Evolutionary conservation across 2,113 vertebrate species (phyloP).

Genomic region (Centrocercus urophasianus): DNA sequence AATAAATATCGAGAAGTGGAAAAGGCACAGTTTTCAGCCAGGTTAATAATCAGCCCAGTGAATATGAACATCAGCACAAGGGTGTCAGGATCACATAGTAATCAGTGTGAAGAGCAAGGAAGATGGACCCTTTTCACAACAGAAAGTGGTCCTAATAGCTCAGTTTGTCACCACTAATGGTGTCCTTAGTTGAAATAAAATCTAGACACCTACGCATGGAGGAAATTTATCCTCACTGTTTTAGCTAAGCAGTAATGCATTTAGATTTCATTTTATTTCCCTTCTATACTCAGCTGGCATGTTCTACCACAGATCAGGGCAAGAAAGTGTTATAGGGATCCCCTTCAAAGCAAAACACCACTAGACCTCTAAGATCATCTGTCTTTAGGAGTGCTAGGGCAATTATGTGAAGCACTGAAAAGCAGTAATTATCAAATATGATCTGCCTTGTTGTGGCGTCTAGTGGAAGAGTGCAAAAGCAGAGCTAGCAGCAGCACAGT

Average conservation of each 20-base stretch:
- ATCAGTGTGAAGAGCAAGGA: constrained; percentile 21
- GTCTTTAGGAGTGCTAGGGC: background rate
- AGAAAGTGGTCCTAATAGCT: constrained; percentile 9
- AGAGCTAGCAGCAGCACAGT: background rate
- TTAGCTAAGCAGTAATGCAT: background rate
- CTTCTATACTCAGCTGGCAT: background rate
- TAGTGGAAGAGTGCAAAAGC: background rate
- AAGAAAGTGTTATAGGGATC: background rate
- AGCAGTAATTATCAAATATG: background rate
- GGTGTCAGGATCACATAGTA: constrained; percentile 29
- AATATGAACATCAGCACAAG: constrained; percentile 38
- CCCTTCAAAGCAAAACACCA: background rate
- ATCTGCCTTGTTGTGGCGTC: background rate
- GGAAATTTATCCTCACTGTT: background rate
- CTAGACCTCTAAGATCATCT: background rate
- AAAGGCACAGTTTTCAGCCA: background rate
- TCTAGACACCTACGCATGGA: background rate
- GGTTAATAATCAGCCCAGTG: constrained; percentile 44
- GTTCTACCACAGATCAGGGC: background rate
- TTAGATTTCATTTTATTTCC: background rate
- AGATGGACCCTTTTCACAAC: background rate
- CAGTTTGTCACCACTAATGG: background rate
- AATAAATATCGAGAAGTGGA: constrained; percentile 14
- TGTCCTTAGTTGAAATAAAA: background rate
- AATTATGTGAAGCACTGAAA: background rate